These are phyloP conservation scores for Corythaeola cristata DNA, from an alignment of 2,113 vertebrate genomes.

Conservation along the genomic window DNA sequence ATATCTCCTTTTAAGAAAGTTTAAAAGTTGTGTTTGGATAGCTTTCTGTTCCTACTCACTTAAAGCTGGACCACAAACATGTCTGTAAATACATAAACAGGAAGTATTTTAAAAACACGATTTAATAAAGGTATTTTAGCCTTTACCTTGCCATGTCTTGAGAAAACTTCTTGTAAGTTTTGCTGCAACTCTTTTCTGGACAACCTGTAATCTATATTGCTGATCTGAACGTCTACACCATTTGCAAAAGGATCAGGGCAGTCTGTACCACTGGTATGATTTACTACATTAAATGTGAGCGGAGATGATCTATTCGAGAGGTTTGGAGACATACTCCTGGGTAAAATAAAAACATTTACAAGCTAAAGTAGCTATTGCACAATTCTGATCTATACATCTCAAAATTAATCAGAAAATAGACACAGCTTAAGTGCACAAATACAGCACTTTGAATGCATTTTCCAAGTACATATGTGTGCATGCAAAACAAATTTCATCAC, in stretches of 20 bases:
- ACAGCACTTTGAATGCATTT: neutral
- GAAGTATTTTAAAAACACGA: neutral
- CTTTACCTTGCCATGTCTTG: conserved; percentile 88
- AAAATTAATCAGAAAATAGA: neutral
- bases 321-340: conserved; percentile 87
- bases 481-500: neutral
- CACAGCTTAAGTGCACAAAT: neutral
- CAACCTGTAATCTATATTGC: conserved; percentile 94
- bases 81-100: neutral
- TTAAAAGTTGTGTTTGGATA: neutral
- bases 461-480: neutral
- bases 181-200: conserved; percentile 94
- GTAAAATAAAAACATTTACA: neutral
- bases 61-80: neutral
- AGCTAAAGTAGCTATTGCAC: neutral
- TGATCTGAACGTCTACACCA: conserved; percentile 89
- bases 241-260: conserved; percentile 86
- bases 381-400: fast-evolving
- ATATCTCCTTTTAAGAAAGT: neutral
- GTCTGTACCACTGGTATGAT: conserved; percentile 67
- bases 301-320: conserved; percentile 89
- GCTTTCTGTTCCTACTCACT: neutral
- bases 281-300: conserved; percentile 72
- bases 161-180: conserved; percentile 85
- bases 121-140: neutral